Percentiles rank a stretch among this genome's conserved stretches.
Evolutionary conservation across 2,888 invertebrate species (phyloP).

Genomic region (Seira ritae): DNA sequence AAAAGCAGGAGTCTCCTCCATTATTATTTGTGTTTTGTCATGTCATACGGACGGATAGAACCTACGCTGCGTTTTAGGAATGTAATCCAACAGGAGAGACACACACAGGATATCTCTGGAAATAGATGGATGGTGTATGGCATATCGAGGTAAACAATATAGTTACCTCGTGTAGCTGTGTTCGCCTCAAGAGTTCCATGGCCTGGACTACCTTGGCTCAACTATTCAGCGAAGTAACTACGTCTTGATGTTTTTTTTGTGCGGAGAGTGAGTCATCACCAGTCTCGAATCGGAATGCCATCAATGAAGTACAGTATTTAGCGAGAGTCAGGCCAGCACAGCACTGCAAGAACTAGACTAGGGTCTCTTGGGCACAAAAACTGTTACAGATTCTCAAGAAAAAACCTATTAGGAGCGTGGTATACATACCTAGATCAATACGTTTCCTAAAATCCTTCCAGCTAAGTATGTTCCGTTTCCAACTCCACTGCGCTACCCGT

Average conservation of each 20-base stretch:
- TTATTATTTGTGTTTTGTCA: slow-evolving; percentile 2
- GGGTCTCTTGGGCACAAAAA: slow-evolving; percentile 1
- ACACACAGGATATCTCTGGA: background rate
- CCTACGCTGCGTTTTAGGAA: background rate
- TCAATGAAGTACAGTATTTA: background rate
- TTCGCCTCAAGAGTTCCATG: background rate
- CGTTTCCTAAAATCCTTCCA: too few relatives aligned
- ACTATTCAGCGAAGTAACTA: background rate
- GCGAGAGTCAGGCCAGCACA: background rate
- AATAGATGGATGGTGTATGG: background rate
- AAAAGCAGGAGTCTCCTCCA: background rate
- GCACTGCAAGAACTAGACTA: background rate
- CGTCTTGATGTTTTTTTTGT: background rate
- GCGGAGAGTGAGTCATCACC: background rate
- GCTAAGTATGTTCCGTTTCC: too few relatives aligned
- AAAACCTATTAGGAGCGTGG: background rate
- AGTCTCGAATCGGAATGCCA: background rate
- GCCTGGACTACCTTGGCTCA: slow-evolving; percentile 1
- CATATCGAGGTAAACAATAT: background rate
- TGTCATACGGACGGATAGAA: background rate
- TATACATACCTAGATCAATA: too few relatives aligned
- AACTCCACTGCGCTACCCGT: too few relatives aligned
- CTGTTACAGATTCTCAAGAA: background rate
- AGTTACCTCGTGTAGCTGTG: too few relatives aligned
- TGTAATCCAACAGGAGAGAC: background rate